phyloP scores from a whole-genome alignment of 2,113 vertebrate species.

The Typhlomys cinereus region DNA sequence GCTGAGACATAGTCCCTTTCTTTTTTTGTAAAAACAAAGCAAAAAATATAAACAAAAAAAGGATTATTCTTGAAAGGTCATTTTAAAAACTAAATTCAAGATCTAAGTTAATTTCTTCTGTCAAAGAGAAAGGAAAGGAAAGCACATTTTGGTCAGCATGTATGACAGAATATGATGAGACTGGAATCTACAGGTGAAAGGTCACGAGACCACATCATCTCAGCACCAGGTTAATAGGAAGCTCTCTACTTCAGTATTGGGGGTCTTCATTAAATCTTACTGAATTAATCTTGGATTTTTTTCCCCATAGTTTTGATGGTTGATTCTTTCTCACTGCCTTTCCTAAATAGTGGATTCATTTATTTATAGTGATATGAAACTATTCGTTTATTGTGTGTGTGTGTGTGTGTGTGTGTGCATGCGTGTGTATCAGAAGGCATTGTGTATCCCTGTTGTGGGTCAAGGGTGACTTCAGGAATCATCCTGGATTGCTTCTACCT shows the following conservation, averaged over 20 bases:
- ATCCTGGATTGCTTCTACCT: no score
- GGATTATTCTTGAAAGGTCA: background rate
- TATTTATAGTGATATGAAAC: constrained; percentile 39
- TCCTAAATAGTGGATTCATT: constrained; percentile 10
- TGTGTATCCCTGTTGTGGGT: no score
- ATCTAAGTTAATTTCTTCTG: background rate
- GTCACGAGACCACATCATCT: background rate
- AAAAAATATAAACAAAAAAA: no score
- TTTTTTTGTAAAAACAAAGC: constrained; percentile 12
- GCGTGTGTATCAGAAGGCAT: no score
- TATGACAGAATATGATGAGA: background rate
- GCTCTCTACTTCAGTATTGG: background rate
- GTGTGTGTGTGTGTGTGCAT: no score
- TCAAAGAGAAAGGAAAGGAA: background rate
- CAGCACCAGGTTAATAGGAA: background rate
- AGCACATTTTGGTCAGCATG: background rate
- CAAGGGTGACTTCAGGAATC: no score
- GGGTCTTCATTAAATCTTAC: background rate
- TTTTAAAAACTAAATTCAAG: background rate
- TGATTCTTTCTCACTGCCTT: constrained; percentile 37
- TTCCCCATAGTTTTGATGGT: background rate
- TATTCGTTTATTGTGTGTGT: no score
- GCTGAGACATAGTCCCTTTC: background rate
- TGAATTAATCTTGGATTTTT: background rate
- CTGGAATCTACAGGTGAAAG: background rate